These are phyloP conservation scores for Agelastica alni DNA, from an alignment of 2,888 invertebrate species.

Conservation along the genomic window DNA sequence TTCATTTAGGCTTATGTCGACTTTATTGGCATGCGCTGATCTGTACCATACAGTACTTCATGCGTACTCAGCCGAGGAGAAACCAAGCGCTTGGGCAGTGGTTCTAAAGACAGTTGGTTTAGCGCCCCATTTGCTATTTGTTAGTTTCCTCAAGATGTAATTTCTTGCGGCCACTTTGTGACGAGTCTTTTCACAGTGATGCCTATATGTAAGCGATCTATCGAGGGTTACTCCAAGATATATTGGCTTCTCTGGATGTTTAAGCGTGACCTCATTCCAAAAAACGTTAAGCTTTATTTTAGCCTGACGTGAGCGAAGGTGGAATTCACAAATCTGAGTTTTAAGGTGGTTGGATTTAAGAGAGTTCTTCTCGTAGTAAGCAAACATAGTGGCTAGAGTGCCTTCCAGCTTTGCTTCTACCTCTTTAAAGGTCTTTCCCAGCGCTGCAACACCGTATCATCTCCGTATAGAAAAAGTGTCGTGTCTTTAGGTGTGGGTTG, in stretches of 20 bases:
- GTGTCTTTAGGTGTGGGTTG: too few relatives aligned
- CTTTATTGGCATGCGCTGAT: not conserved
- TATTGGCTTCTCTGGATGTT: not conserved
- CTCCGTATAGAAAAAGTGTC: too few relatives aligned
- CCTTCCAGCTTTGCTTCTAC: too few relatives aligned
- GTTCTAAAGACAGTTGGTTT: not conserved
- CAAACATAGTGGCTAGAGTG: too few relatives aligned
- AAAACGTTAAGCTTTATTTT: not conserved
- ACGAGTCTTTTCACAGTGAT: not conserved
- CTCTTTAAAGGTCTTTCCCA: too few relatives aligned
- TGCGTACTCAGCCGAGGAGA: not conserved
- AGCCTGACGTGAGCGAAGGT: not conserved
- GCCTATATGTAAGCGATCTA: not conserved
- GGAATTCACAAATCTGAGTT: not conserved
- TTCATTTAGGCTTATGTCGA: not conserved
- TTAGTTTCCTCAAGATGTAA: not conserved
- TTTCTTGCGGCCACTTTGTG: not conserved
- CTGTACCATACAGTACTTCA: not conserved
- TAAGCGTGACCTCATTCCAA: not conserved
- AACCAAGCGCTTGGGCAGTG: not conserved
- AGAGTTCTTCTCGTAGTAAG: not conserved
- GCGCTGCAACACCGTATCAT: too few relatives aligned
- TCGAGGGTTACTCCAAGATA: not conserved
- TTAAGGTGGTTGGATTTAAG: not conserved
- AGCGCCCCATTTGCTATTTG: not conserved